A percentile compares a stretch with the other conserved stretches of the same genome.
These are phyloP conservation scores for Zosterops pallidus DNA, from an alignment of 2,113 vertebrate species.

Conservation along the genomic window DNA sequence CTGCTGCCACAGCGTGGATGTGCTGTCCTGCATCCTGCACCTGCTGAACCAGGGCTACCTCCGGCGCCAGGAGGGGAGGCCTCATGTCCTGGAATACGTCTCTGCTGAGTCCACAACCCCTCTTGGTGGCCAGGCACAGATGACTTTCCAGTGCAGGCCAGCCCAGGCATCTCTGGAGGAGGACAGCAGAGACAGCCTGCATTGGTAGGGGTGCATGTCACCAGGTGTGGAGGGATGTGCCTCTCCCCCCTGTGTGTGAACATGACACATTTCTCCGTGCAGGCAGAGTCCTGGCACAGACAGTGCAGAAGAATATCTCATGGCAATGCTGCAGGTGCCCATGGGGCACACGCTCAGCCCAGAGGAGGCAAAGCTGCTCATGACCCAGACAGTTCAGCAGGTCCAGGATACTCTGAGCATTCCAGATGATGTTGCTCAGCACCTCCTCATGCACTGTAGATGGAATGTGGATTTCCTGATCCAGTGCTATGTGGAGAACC, in stretches of 20 bases:
- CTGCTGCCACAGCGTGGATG: not conserved
- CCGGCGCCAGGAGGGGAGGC: conserved; percentile 83
- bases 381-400: conserved; percentile 86
- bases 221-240: not conserved
- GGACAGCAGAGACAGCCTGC: not conserved
- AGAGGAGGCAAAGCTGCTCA: conserved; percentile 88
- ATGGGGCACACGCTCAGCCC: conserved; percentile 91
- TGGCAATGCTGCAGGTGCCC: conserved; percentile 87
- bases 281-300: conserved; percentile 46
- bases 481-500: conserved; percentile 86
- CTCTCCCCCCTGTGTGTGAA: not conserved
- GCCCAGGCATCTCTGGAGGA: not conserved
- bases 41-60: conserved; percentile 87
- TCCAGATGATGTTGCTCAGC: conserved; percentile 81
- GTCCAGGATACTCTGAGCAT: conserved; percentile 87
- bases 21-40: conserved; percentile 70
- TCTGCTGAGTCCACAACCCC: conserved; percentile 78
- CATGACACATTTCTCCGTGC: not conserved
- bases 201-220: conserved; percentile 69
- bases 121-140: conserved; percentile 86
- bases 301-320: conserved; percentile 75
- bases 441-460: conserved; percentile 88
- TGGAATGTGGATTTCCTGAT: conserved; percentile 93
- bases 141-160: conserved; percentile 76
- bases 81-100: conserved; percentile 79